Conservation (phyloP, 2,888 invertebrate genomes). For the Philopedon plagiatum region DNA sequence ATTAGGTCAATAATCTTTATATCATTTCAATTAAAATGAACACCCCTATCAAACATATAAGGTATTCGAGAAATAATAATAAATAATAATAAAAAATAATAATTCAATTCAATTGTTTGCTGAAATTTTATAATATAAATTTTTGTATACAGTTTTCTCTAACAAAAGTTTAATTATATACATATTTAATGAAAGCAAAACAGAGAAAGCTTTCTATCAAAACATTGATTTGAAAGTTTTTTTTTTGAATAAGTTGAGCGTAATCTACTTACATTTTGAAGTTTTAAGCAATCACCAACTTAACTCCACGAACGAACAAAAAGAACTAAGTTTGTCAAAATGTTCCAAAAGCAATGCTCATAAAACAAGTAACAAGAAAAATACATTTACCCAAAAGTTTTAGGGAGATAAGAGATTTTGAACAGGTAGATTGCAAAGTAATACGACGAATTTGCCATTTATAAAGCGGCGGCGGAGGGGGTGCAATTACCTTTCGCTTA, state of each 20-base stretch:
- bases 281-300: not conserved
- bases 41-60: too few relatives aligned
- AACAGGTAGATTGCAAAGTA: conserved; percentile 10
- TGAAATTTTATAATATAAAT: too few relatives aligned
- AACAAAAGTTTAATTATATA: too few relatives aligned
- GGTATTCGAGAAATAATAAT: too few relatives aligned
- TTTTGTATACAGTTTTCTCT: too few relatives aligned
- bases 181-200: too few relatives aligned
- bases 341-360: not conserved
- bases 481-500: conserved; percentile 6
- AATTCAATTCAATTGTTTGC: too few relatives aligned
- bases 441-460: conserved; percentile 10
- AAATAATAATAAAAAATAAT: too few relatives aligned
- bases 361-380: conserved; percentile 19
- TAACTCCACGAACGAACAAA: not conserved
- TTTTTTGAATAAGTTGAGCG: not conserved
- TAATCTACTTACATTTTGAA: conserved; percentile 12
- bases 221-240: too few relatives aligned
- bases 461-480: not conserved
- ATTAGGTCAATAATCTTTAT: too few relatives aligned
- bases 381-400: conserved; percentile 6
- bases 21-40: too few relatives aligned
- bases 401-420: conserved; percentile 9
- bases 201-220: too few relatives aligned
- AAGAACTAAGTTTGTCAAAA: not conserved